Conservation (phyloP, 1,140 invertebrate genomes). For the Drosophila tani region DNA sequence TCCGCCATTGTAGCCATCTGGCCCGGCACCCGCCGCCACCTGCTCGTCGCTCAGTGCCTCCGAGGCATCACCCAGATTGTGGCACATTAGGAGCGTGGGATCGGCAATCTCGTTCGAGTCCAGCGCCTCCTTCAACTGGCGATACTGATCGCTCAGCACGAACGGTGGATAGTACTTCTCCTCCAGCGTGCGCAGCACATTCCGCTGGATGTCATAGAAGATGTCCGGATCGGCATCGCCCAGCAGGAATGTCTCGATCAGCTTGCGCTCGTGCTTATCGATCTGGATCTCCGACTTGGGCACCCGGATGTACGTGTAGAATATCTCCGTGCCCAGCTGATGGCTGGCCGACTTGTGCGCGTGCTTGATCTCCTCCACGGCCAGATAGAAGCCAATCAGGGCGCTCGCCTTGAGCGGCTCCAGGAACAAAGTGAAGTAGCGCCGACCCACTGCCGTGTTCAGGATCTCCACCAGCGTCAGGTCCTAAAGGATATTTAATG, state of each 20-base stretch:
- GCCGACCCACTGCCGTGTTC: conserved; percentile 89
- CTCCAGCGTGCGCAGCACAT: conserved; percentile 91
- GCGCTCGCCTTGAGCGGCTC: conserved; percentile 93
- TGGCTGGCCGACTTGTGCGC: conserved; percentile 91
- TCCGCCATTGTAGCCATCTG: conserved; percentile 53
- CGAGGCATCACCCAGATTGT: conserved; percentile 34
- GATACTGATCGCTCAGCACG: conserved; percentile 93
- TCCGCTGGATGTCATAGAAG: conserved; percentile 94
- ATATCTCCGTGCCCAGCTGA: conserved; percentile 95
- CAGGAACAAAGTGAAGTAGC: conserved; percentile 92
- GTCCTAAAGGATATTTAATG: conserved; percentile 75
- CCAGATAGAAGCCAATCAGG: conserved; percentile 93
- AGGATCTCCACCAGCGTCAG: conserved; percentile 89
- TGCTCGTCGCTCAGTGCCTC: conserved; percentile 77
- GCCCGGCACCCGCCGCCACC: conserved; percentile 46
- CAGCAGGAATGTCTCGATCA: conserved; percentile 94
- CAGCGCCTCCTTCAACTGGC: conserved; percentile 90
- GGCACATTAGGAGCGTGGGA: conserved; percentile 76
- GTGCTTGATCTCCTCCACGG: conserved; percentile 93
- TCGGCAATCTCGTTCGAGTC: conserved; percentile 88
- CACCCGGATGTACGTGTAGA: conserved; percentile 93
- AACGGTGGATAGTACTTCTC: conserved; percentile 96
- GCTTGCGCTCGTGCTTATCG: conserved; percentile 87
- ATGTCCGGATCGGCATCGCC: conserved; percentile 93
- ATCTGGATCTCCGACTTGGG: conserved; percentile 91